Percentiles rank a stretch among this genome's conserved stretches.
phyloP scores from a whole-genome alignment of 2,113 vertebrate species.

The Pseudonaja textilis region DNA sequence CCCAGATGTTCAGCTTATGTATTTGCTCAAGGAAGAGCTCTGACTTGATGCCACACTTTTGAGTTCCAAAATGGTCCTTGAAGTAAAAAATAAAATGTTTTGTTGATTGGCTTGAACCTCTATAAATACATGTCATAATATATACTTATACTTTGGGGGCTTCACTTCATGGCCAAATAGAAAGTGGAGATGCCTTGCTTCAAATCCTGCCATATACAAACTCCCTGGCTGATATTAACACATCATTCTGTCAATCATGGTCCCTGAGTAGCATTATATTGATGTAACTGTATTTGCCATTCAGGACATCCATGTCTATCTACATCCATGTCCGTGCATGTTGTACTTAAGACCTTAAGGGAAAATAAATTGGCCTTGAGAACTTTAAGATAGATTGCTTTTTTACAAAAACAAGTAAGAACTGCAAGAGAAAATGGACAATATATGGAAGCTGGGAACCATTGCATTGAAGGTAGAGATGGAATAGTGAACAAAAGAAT shows the following conservation, averaged over 20 bases:
- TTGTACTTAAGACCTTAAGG: background rate
- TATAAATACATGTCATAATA: background rate
- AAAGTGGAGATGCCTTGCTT: background rate
- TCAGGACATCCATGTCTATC: background rate
- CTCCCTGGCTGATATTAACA: background rate
- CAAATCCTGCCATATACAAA: background rate
- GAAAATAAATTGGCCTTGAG: background rate
- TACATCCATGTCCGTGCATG: background rate
- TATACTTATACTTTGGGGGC: background rate
- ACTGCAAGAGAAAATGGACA: background rate
- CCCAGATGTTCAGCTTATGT: background rate
- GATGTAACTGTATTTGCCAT: background rate
- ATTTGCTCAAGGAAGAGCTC: background rate
- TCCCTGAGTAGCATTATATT: background rate
- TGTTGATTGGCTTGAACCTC: background rate
- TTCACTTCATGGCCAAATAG: background rate
- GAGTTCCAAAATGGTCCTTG: background rate
- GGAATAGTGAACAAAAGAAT: background rate
- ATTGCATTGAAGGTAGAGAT: background rate
- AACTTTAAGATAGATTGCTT: background rate
- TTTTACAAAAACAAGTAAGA: background rate
- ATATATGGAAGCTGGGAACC: background rate
- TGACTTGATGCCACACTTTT: background rate
- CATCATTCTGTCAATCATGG: background rate
- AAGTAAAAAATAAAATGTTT: background rate